Evolutionary conservation across 2,113 vertebrate species (phyloP).

Genomic region (Pycnonotus jocosus): DNA sequence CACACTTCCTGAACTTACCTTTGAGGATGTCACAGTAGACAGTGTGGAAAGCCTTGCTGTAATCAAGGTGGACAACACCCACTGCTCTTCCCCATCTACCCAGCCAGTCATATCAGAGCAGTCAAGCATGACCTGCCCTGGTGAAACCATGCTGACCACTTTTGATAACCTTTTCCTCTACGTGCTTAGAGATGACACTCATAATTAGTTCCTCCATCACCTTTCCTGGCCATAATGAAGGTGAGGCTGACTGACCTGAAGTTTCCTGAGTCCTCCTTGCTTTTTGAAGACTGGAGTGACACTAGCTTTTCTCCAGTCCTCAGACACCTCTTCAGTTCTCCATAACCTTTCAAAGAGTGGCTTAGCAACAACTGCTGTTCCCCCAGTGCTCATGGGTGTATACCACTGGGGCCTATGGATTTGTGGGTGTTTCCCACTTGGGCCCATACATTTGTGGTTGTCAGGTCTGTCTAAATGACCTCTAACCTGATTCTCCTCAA

Average conservation of each 20-base stretch:
- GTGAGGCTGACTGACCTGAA: background rate
- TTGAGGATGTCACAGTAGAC: too few species aligned
- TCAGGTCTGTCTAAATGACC: background rate
- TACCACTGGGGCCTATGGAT: background rate
- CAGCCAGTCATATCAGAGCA: background rate
- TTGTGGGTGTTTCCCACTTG: background rate
- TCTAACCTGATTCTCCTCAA: background rate
- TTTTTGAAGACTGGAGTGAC: background rate
- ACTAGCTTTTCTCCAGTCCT: background rate
- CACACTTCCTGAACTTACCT: background rate
- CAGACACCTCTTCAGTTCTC: background rate
- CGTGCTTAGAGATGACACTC: background rate
- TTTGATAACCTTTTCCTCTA: background rate
- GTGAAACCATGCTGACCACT: background rate
- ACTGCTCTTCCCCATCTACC: background rate
- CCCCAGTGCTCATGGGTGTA: background rate
- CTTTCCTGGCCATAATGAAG: background rate
- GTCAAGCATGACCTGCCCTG: background rate
- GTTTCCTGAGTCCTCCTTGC: background rate
- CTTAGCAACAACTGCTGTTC: background rate
- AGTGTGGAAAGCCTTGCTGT: background rate
- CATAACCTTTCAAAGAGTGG: background rate
- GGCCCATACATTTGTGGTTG: background rate
- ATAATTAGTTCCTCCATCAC: background rate
- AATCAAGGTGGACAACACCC: background rate